A percentile compares a stretch with the other conserved stretches of the same genome.
Conservation (phyloP, 2,113 vertebrate genomes). For the Lepus americanus region DNA sequence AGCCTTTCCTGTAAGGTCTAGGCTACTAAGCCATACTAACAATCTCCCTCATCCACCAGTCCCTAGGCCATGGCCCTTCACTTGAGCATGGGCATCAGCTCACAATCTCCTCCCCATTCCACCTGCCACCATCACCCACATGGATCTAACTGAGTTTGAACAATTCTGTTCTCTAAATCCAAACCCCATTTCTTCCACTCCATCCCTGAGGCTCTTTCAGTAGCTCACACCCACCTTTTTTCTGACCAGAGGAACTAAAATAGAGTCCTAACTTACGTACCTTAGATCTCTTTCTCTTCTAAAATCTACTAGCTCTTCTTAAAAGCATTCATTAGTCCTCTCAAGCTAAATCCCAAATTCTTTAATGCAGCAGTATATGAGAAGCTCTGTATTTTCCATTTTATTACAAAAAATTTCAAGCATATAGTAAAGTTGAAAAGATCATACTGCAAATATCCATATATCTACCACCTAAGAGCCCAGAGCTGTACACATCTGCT, state of each 20-base stretch:
- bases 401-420: constrained; percentile 48
- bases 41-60: neutral
- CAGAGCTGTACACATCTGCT: neutral
- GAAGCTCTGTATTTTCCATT: constrained; percentile 45
- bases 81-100: neutral
- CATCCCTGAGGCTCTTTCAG: neutral
- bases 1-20: neutral
- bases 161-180: neutral
- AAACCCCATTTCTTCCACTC: neutral
- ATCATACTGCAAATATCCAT: neutral
- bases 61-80: neutral
- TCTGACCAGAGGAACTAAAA: neutral
- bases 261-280: neutral
- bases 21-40: neutral
- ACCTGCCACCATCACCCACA: neutral
- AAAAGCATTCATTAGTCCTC: constrained; percentile 48
- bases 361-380: neutral
- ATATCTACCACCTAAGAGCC: neutral
- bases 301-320: constrained; percentile 29
- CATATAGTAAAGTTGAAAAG: constrained; percentile 49
- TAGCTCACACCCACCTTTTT: neutral
- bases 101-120: neutral
- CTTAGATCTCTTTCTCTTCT: constrained; percentile 8
- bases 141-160: neutral
- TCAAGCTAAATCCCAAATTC: constrained; percentile 52